A percentile compares a stretch with the other conserved stretches of the same genome.
Conservation (phyloP, 2,113 vertebrate genomes). For the Paralichthys olivaceus region DNA sequence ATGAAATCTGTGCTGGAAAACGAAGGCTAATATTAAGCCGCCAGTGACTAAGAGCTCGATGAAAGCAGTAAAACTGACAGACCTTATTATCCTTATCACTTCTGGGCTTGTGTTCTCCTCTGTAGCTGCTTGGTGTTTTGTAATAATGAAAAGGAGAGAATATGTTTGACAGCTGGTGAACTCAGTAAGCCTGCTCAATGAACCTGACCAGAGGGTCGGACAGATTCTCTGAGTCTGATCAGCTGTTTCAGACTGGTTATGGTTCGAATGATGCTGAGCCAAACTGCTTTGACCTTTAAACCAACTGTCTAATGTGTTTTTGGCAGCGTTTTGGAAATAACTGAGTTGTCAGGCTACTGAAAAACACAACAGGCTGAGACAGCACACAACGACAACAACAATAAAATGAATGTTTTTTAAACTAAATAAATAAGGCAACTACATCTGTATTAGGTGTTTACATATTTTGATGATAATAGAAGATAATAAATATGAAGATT, state of each 20-base stretch:
- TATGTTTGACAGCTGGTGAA: slow-evolving; percentile 49
- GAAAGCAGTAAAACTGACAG: slow-evolving; percentile 13
- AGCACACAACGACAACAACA: background rate
- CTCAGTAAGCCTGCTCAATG: slow-evolving; percentile 39
- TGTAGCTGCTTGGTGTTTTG: background rate
- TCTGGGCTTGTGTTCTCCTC: background rate
- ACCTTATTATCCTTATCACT: background rate
- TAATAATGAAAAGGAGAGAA: slow-evolving; percentile 16
- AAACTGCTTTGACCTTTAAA: slow-evolving; percentile 50
- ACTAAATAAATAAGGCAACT: background rate
- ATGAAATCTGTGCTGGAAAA: slow-evolving; percentile 6
- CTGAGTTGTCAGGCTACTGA: slow-evolving; percentile 3
- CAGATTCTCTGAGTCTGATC: slow-evolving; percentile 42
- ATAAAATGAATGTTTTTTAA: background rate
- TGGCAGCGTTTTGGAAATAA: slow-evolving; percentile 6
- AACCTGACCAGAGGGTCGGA: slow-evolving; percentile 51
- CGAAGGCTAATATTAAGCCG: slow-evolving; percentile 5
- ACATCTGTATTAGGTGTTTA: background rate
- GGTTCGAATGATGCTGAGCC: slow-evolving; percentile 21
- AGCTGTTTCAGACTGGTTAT: slow-evolving; percentile 32
- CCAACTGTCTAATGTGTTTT: slow-evolving; percentile 18
- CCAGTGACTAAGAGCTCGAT: background rate
- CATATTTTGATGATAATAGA: too few relatives aligned
- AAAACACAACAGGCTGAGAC: background rate
- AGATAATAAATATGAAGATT: too few relatives aligned